A percentile compares a stretch with the other conserved stretches of the same genome.
These are phyloP conservation scores for Capreolus pygargus DNA, from an alignment of 2,113 vertebrate genomes.

Conservation along the genomic window DNA sequence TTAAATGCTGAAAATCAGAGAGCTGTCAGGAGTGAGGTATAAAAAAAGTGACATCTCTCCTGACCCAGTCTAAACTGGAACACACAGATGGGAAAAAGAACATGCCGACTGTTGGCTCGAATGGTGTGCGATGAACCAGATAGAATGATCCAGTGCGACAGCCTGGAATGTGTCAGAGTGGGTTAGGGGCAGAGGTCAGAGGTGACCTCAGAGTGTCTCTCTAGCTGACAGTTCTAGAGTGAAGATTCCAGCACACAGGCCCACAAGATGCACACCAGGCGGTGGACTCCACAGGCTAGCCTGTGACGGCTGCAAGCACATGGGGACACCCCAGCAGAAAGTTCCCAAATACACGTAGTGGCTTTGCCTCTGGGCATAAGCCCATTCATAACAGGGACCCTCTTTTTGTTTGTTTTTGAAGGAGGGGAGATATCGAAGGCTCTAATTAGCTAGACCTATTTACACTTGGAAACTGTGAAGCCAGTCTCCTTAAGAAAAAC, in stretches of 20 bases:
- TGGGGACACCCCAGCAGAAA: neutral
- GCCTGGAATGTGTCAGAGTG: slow-evolving; percentile 55
- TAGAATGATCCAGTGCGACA: slow-evolving; percentile 20
- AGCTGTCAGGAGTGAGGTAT: slow-evolving; percentile 58
- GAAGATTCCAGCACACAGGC: slow-evolving; percentile 11
- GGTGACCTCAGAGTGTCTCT: neutral
- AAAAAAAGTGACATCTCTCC: slow-evolving; percentile 60
- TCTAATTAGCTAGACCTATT: slow-evolving; percentile 12
- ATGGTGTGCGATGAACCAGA: slow-evolving; percentile 53
- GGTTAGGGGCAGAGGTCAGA: slow-evolving; percentile 67
- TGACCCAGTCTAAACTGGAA: slow-evolving; percentile 64
- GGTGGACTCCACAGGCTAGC: neutral
- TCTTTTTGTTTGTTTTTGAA: neutral
- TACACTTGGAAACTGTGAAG: neutral
- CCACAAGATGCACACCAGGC: neutral
- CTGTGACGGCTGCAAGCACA: neutral
- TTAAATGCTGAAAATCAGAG: slow-evolving; percentile 56
- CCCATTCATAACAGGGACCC: neutral
- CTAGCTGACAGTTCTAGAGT: slow-evolving; percentile 57
- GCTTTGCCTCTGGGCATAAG: neutral
- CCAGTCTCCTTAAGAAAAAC: neutral
- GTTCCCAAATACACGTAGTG: neutral
- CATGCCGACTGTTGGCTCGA: neutral
- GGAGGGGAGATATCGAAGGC: neutral
- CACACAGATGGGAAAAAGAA: slow-evolving; percentile 57